Evolutionary conservation across 2,888 invertebrate genomes (phyloP).

Genomic region (Chrysodeixis includens): DNA sequence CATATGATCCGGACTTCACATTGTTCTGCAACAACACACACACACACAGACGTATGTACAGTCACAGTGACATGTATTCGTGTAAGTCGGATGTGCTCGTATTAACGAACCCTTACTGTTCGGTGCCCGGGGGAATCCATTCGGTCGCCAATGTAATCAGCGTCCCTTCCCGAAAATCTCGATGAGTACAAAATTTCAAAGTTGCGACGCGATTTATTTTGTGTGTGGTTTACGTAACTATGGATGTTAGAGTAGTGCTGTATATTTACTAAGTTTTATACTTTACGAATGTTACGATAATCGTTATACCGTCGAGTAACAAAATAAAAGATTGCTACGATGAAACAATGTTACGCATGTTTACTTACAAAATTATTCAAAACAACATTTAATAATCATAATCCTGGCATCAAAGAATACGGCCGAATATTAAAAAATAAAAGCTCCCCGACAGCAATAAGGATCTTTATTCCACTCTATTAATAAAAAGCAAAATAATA

Average conservation of each 20-base stretch:
- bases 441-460: conserved; percentile 30
- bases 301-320: no score
- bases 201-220: conserved; percentile 58
- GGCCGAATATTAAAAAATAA: conserved; percentile 20
- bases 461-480: conserved; percentile 31
- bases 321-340: not conserved
- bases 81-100: conserved; percentile 49
- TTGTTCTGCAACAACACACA: conserved; percentile 12
- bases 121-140: conserved; percentile 52
- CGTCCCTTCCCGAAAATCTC: conserved; percentile 56
- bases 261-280: conserved; percentile 16
- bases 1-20: not conserved
- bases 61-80: conserved; percentile 16
- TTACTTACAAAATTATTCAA: not conserved
- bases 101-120: conserved; percentile 58
- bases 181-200: conserved; percentile 59
- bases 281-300: not conserved
- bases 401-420: conserved; percentile 9
- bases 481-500: conserved; percentile 55
- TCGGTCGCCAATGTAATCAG: conserved; percentile 60
- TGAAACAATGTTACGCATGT: not conserved
- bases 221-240: conserved; percentile 40
- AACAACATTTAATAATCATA: conserved; percentile 2
- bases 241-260: conserved; percentile 31
- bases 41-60: conserved; percentile 2